Percentiles rank a stretch among this genome's conserved stretches.
Evolutionary conservation across 1,140 invertebrate species (phyloP).

Genomic region (Procambarus virginalis): DNA sequence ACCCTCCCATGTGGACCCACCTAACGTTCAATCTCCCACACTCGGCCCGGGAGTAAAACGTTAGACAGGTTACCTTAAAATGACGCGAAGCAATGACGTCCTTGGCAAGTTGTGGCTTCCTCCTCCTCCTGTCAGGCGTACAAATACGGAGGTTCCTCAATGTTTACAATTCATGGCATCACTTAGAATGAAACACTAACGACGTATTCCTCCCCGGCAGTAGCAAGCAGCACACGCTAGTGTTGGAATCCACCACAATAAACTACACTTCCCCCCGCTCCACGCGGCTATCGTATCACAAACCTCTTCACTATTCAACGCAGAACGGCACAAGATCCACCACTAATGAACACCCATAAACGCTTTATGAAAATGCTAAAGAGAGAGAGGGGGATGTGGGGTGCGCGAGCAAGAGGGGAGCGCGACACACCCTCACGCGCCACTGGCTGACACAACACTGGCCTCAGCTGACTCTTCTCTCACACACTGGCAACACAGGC

Average conservation of each 20-base stretch:
- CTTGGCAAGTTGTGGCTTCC: background rate
- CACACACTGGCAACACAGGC: background rate
- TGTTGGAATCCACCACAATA: background rate
- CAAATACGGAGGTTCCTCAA: background rate
- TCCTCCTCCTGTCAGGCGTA: background rate
- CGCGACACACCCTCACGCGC: background rate
- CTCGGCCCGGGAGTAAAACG: background rate
- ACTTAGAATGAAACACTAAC: background rate
- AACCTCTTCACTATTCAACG: background rate
- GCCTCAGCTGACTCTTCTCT: background rate
- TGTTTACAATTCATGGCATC: background rate
- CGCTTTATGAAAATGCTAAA: background rate
- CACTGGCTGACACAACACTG: constrained; percentile 2
- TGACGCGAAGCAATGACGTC: background rate
- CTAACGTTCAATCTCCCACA: background rate
- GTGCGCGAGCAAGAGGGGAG: background rate
- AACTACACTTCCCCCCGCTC: background rate
- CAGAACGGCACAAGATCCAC: constrained; percentile 1
- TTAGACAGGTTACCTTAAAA: background rate
- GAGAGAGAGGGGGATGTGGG: background rate
- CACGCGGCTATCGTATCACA: background rate
- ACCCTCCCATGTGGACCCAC: too few species aligned
- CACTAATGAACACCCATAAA: background rate
- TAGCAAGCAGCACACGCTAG: too few species aligned
- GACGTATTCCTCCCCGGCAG: background rate